Evolutionary conservation across 2,797 vertebrate genomes (phyloP), one percentile per base, ranked within the genome.

Genomic region (Cossypha heuglini): DNA sequence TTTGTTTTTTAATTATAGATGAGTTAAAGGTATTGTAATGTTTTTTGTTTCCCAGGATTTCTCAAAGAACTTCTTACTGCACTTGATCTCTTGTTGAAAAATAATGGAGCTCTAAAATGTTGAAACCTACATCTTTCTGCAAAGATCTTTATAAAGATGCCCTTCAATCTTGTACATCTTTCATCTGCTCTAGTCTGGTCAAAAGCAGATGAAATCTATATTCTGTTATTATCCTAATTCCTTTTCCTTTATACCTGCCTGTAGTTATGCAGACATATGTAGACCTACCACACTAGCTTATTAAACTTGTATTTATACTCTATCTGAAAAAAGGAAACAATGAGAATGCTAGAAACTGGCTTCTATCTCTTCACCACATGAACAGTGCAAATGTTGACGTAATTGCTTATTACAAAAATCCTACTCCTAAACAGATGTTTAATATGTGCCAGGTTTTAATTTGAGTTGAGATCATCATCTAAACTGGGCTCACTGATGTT

Each of bases 311-410:
- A 35, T 66, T 67, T 82, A 6, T 43, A 73, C 11, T 61, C 28
- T 35, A 8, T 8, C 21, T 54, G n/a, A 29, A 67, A 67, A 73
- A 86, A 35, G 8, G 5, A 68, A 89, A 45, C 16, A 29, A 16
- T n/a, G 46, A 62, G 29, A 45, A 74, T 58, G 15, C 19, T 28
- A 7, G 18, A 78, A 90, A 61, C 5, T 37, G 7, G 1, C 3
- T 37, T 58, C 48, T 21, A 13, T 22, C 35, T 7, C 16, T 45
- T 58, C 3, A 19, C 5, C 10, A 51, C 16, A 16, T 11, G 12
- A 67, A 40, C 29, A 58, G 20, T 0, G 0, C 31, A 61, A 67
- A 54, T 42, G 13, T 35, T 35, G 21, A 28, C 24, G 13, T 14
- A 48, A 68, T 48, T 68, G 10, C 11, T 55, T 31, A 48, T 48